Evolutionary conservation across 2,797 vertebrate genomes (phyloP).

Genomic region (Sebastes minor): DNA sequence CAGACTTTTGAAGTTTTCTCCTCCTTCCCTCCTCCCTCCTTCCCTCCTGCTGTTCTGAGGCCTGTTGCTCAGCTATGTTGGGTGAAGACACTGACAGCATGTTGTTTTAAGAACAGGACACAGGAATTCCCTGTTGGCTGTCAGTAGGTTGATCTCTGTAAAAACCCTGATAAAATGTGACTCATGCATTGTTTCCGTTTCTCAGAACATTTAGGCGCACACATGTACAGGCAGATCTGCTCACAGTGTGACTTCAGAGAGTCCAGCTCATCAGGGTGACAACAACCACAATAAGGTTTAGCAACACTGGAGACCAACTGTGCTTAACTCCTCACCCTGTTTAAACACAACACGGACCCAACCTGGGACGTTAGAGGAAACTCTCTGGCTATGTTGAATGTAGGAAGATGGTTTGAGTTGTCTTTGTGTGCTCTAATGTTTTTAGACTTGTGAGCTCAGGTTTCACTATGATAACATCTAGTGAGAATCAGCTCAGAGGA

Average conservation of each 20-base stretch:
- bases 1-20: slow-evolving; percentile 49
- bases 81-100: slow-evolving; percentile 2
- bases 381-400: too few species aligned
- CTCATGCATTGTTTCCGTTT: not conserved
- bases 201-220: not conserved
- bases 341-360: not conserved
- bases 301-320: slow-evolving; percentile 9
- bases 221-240: not conserved
- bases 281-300: slow-evolving; percentile 6
- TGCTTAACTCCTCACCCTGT: not conserved
- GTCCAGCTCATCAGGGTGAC: not conserved
- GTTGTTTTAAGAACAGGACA: slow-evolving; percentile 26
- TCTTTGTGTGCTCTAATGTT: too few species aligned
- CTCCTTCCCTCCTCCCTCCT: not conserved
- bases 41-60: slow-evolving; percentile 14
- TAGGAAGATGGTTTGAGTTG: too few species aligned
- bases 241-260: not conserved
- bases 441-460: too few species aligned
- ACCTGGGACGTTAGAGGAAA: too few species aligned
- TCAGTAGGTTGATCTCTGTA: not conserved
- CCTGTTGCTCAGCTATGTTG: slow-evolving; percentile 16
- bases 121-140: not conserved
- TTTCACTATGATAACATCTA: too few species aligned
- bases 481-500: too few species aligned
- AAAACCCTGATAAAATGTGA: not conserved